A percentile compares a stretch with the other conserved stretches of the same genome.
These are phyloP conservation scores for Trichosurus vulpecula DNA, from an alignment of 2,797 vertebrate species.

Conservation along the genomic window DNA sequence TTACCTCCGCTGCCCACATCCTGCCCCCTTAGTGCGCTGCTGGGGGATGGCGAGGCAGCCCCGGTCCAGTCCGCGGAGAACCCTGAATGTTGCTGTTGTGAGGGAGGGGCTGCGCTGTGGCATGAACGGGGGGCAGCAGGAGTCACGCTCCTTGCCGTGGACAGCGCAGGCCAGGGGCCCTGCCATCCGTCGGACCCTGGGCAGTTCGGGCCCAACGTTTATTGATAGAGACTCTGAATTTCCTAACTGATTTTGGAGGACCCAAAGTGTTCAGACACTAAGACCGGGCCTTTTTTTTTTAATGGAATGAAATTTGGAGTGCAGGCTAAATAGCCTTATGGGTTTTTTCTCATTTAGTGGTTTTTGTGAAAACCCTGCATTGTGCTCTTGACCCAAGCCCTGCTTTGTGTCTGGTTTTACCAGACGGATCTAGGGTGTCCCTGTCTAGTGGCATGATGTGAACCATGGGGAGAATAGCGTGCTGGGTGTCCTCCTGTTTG, in stretches of 20 bases:
- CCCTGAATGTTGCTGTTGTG: neutral
- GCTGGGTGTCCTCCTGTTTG: neutral
- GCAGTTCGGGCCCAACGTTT: too few relatives aligned
- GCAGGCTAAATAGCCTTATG: neutral
- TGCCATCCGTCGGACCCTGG: too few relatives aligned
- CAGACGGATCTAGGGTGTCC: slow-evolving; percentile 54
- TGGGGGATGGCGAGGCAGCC: too few relatives aligned
- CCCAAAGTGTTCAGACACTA: slow-evolving; percentile 42
- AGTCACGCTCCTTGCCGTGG: neutral
- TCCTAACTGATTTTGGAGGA: slow-evolving; percentile 35
- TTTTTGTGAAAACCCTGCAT: neutral
- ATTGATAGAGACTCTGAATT: neutral
- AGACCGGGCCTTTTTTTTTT: slow-evolving; percentile 41
- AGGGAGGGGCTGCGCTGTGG: neutral
- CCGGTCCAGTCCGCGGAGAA: neutral
- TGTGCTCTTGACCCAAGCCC: neutral
- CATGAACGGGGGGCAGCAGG: neutral
- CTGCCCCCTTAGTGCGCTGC: too few relatives aligned
- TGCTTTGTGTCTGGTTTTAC: slow-evolving; percentile 31
- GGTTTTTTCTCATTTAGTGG: neutral
- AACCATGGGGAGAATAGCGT: slow-evolving; percentile 16
- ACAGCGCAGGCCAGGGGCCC: too few relatives aligned
- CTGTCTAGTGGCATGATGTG: slow-evolving; percentile 18
- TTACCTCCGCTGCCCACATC: too few relatives aligned
- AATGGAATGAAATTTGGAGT: slow-evolving; percentile 17